Percentiles rank a stretch among this genome's conserved stretches.
Conservation (phyloP, 2,113 vertebrate genomes). For the Cricetomys ansorgei region DNA sequence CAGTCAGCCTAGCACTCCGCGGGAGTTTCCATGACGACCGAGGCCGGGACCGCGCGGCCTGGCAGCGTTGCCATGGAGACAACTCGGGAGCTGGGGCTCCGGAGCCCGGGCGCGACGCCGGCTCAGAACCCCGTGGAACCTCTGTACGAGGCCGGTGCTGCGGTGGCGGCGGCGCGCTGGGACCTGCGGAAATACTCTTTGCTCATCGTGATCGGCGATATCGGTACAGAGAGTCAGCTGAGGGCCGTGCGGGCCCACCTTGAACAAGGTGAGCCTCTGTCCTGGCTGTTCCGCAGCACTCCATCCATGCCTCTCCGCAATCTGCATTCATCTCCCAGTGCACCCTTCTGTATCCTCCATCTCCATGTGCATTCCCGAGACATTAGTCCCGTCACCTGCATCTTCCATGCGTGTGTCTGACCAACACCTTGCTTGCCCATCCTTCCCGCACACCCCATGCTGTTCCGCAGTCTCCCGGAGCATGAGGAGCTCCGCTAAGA, state of each 20-base stretch:
- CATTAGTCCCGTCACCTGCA: constrained; percentile 6
- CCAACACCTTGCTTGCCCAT: background rate
- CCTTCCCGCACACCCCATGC: background rate
- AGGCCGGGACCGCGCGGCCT: constrained; percentile 84
- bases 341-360: constrained; percentile 19
- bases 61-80: constrained; percentile 93
- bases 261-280: constrained; percentile 89
- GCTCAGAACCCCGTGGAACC: constrained; percentile 83
- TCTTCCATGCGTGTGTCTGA: background rate
- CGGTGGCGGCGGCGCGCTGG: constrained; percentile 73
- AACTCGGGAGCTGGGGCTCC: constrained; percentile 78
- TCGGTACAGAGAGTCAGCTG: constrained; percentile 89
- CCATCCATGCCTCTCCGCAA: constrained; percentile 37
- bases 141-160: constrained; percentile 57
- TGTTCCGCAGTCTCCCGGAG: background rate
- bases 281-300: background rate
- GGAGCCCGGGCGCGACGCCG: constrained; percentile 65
- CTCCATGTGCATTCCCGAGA: constrained; percentile 40
- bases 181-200: constrained; percentile 87
- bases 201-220: constrained; percentile 94
- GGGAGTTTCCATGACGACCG: constrained; percentile 95
- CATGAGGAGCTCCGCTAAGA: background rate
- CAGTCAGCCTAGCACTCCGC: constrained; percentile 57
- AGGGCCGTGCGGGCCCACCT: constrained; percentile 89
- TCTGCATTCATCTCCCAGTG: constrained; percentile 24